Evolutionary conservation across 2,113 vertebrate genomes (phyloP), one percentile per base, ranked within the genome.

Genomic region (Accipiter virgatus): DNA sequence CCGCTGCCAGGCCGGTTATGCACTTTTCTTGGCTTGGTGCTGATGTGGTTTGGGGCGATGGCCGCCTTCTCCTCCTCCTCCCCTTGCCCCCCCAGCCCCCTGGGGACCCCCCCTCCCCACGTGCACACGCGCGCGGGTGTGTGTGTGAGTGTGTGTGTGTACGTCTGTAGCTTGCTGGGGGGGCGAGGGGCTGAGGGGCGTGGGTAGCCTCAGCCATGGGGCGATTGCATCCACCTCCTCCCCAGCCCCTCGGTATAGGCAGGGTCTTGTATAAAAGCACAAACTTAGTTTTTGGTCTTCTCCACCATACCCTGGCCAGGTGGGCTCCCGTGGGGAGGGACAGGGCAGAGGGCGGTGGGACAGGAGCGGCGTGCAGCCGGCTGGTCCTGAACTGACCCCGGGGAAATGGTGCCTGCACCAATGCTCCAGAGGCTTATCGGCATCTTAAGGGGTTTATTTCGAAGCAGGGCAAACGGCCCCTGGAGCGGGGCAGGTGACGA

Each of bases 211-310:
- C 1, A 0, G 82, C 52, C 3, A 0, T 4, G 26, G 50, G 43
- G 66, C 0, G 0, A 92, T 31, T 0, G 0, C 20, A 50, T 66
- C 48, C 67, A 17, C 78, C 79, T 52, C 80, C 58, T 75, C 50
- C 65, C 71, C 74, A 53, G 52, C 78, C 66, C 90, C 65, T 87
- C 2, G 5, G 80, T 59, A 59, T 93, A 96, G 88, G 95, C 95
- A 97, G 96, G 96, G 95, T 96, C 89, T 95, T 5, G 9, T 95
- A 91, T 75, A 93, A 96, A 96, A 97, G 97, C 97, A 98, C 96
- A 97, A 97, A 90, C 56, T 87, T 91, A 1, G 3, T 11, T 95
- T 91, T 93, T 79, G 43, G 81, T 94, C 90, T 90, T 92, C 75
- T 82, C 63, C 1, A 26, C 94, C 70, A 40, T 89, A 63, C 38